Percentiles rank a stretch among this genome's conserved stretches.
phyloP scores from a whole-genome alignment of 2,113 vertebrate species.

The Eulemur rufifrons region DNA sequence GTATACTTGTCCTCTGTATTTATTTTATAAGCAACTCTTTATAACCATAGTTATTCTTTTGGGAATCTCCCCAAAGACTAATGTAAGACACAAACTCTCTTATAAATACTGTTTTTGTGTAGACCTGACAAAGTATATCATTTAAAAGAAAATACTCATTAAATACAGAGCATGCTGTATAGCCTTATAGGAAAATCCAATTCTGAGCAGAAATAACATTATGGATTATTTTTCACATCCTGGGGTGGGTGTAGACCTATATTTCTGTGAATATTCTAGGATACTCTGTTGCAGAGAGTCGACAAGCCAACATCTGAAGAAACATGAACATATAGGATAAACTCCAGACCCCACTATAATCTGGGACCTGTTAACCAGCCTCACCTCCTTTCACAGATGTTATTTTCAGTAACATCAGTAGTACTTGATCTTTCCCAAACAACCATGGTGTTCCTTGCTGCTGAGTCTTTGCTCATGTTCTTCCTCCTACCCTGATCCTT shows the following conservation, averaged over 20 bases:
- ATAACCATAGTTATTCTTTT: neutral
- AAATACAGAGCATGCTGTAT: neutral
- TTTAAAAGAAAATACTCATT: neutral
- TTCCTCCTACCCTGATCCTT: neutral
- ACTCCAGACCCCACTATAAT: neutral
- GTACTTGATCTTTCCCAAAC: neutral
- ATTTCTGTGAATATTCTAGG: slow-evolving; percentile 31
- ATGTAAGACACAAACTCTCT: neutral
- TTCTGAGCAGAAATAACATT: neutral
- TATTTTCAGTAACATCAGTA: neutral
- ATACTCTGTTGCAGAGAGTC: neutral
- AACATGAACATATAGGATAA: neutral
- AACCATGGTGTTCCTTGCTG: neutral
- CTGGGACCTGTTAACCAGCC: neutral
- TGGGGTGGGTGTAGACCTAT: neutral
- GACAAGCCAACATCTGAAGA: neutral
- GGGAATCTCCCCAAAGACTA: slow-evolving; percentile 25
- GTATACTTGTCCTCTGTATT: neutral
- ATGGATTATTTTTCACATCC: neutral
- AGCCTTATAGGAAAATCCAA: slow-evolving; percentile 11
- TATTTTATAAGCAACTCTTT: slow-evolving; percentile 45
- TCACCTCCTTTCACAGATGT: neutral
- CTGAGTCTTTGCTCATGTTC: neutral
- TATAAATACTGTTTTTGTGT: neutral
- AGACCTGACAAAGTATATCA: neutral